phyloP scores from a whole-genome alignment of 2,113 vertebrate species.

The Sinocyclocheilus anshuiensis region DNA sequence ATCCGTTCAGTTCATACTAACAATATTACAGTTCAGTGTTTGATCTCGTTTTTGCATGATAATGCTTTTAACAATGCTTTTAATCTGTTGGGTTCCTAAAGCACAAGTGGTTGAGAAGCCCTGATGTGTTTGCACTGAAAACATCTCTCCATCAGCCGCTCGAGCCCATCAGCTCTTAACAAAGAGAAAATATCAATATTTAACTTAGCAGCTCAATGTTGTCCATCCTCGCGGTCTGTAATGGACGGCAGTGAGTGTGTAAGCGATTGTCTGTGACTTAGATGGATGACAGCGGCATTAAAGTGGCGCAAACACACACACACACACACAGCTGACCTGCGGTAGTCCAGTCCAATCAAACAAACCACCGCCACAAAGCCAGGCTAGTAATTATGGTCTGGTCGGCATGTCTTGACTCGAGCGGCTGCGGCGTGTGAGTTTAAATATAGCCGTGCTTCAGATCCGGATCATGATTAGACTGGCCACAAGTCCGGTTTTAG shows the following conservation, averaged over 20 bases:
- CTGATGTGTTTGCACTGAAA: neutral
- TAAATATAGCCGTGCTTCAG: conserved; percentile 46
- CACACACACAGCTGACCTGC: neutral
- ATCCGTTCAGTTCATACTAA: neutral
- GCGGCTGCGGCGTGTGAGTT: conserved; percentile 20
- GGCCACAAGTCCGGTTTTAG: neutral
- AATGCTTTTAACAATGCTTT: neutral
- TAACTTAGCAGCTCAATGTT: neutral
- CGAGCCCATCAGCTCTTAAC: conserved; percentile 2
- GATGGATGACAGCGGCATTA: neutral
- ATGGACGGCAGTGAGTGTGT: neutral
- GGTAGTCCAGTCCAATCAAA: conserved; percentile 31
- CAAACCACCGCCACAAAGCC: conserved; percentile 17
- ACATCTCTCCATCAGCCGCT: neutral
- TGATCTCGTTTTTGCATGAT: neutral
- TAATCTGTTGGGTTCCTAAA: neutral
- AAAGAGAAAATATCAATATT: conserved; percentile 20
- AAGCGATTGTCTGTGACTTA: neutral
- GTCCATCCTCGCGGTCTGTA: neutral
- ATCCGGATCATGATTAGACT: conserved; percentile 12
- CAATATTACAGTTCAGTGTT: neutral
- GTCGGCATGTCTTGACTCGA: neutral
- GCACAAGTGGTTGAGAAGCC: neutral
- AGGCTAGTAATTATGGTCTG: conserved; percentile 45
- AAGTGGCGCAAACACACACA: neutral